These are phyloP conservation scores for Hydropotes inermis DNA, from an alignment of 2,113 vertebrate species.

Conservation along the genomic window DNA sequence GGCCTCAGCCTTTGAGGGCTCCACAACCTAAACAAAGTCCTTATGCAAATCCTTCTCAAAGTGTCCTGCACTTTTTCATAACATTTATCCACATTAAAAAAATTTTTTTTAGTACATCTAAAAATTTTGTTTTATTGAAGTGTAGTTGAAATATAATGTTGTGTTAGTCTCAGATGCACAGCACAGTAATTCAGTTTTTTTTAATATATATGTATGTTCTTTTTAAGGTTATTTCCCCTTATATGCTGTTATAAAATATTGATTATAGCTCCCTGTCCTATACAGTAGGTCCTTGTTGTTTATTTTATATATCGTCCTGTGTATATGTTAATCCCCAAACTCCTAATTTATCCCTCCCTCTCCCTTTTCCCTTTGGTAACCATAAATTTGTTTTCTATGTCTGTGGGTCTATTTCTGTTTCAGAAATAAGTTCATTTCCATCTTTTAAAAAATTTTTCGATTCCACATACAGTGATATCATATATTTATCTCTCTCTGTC, in stretches of 20 bases:
- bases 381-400: neutral
- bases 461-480: neutral
- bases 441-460: neutral
- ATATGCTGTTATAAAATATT: neutral
- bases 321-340: neutral
- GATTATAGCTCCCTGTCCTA: neutral
- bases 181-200: neutral
- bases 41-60: neutral
- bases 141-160: neutral
- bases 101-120: neutral
- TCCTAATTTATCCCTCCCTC: neutral
- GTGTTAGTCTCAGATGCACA: neutral
- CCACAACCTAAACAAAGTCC: neutral
- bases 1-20: neutral
- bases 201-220: neutral
- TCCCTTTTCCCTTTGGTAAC: neutral
- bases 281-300: neutral
- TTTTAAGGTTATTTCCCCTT: neutral
- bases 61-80: neutral
- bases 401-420: neutral
- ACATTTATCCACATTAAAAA: neutral
- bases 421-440: neutral
- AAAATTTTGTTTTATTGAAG: neutral
- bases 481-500: neutral
- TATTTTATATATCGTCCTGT: neutral